These are phyloP conservation scores for Catostomus latipinnis DNA, from an alignment of 2,797 vertebrate genomes.

Conservation along the genomic window DNA sequence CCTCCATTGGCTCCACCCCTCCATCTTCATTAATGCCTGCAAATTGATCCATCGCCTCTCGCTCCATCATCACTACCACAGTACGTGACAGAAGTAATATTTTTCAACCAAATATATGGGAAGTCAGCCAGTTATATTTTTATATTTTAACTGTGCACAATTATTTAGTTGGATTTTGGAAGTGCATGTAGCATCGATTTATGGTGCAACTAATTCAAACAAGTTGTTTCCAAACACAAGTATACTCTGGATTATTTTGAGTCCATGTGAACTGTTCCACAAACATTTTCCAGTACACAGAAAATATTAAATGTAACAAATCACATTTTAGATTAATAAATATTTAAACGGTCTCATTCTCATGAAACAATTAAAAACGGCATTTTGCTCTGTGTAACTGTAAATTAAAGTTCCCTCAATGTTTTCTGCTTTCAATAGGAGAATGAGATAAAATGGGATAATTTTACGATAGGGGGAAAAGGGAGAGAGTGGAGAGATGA, in stretches of 20 bases:
- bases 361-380: neutral
- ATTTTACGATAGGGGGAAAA: neutral
- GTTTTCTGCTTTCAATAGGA: neutral
- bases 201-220: too few relatives aligned
- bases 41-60: too few relatives aligned
- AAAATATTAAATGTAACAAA: neutral
- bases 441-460: slow-evolving; percentile 1
- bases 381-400: neutral
- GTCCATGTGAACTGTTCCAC: neutral
- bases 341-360: neutral
- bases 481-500: neutral
- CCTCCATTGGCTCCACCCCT: too few relatives aligned
- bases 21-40: too few relatives aligned
- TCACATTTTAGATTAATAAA: neutral
- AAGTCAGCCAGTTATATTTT: too few relatives aligned
- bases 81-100: too few relatives aligned
- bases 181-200: too few relatives aligned
- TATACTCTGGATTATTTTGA: neutral
- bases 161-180: too few relatives aligned
- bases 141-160: too few relatives aligned
- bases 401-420: neutral
- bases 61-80: too few relatives aligned
- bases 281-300: neutral
- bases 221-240: neutral
- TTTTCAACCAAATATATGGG: too few relatives aligned